Percentiles rank a stretch among this genome's conserved stretches.
Evolutionary conservation across 2,113 vertebrate species (phyloP).

Genomic region (Petromus typicus): DNA sequence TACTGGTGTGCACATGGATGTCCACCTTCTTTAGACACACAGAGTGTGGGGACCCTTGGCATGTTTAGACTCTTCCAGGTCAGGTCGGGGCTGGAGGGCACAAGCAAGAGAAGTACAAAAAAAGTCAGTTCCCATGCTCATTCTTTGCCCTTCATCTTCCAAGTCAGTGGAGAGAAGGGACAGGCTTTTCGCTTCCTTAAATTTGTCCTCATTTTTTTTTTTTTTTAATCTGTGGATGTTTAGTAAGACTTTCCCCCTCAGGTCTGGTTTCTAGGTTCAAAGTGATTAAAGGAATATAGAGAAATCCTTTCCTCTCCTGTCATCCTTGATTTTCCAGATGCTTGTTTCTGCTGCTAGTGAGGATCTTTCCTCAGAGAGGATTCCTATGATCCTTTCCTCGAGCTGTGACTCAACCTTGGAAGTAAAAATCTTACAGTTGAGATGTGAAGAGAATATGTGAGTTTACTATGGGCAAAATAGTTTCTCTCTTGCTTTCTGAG

Average conservation of each 20-base stretch:
- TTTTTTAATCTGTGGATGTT: rapidly evolving
- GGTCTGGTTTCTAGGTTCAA: neutral
- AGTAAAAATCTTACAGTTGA: neutral
- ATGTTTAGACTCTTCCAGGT: neutral
- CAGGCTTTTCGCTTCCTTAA: neutral
- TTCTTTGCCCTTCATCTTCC: neutral
- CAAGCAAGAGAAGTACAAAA: neutral
- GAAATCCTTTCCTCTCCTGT: neutral
- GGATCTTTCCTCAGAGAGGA: neutral
- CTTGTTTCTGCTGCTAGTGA: neutral
- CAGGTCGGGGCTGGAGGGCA: neutral
- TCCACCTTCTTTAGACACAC: neutral
- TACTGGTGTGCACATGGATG: neutral
- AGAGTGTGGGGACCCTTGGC: too few species aligned
- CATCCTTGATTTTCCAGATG: neutral
- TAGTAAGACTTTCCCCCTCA: neutral
- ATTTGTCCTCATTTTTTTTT: neutral
- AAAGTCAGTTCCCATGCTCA: neutral
- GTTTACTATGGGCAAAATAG: neutral
- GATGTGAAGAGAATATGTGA: neutral
- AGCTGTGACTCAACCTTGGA: neutral
- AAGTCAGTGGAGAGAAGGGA: neutral
- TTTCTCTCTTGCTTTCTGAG: neutral
- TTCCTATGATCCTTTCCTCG: neutral
- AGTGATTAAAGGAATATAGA: slow-evolving; percentile 23